Evolutionary conservation across 1,140 invertebrate genomes (phyloP).

Genomic region (Teleopsis dalmanni): DNA sequence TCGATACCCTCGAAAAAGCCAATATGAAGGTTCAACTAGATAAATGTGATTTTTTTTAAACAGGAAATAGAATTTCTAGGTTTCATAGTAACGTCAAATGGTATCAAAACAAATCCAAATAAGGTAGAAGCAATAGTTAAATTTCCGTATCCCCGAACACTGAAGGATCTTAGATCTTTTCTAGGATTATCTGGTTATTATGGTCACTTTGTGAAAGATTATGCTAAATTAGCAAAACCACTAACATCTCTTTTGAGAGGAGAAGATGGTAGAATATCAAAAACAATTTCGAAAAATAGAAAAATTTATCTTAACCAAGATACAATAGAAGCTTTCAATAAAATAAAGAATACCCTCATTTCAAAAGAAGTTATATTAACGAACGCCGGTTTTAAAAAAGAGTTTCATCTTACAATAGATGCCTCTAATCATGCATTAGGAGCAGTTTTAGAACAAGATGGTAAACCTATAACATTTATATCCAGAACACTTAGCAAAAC

Average conservation of each 20-base stretch:
- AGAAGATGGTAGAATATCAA: conserved; percentile 4
- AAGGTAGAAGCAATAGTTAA: conserved; percentile 17
- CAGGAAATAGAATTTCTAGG: conserved; percentile 15
- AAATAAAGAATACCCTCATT: conserved; percentile 36
- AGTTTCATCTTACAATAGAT: conserved; percentile 30
- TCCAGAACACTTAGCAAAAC: conserved; percentile 36
- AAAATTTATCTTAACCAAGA: conserved; percentile 2
- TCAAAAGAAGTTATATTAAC: conserved; percentile 37
- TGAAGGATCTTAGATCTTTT: conserved; percentile 12
- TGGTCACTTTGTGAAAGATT: conserved; percentile 10
- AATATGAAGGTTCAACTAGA: conserved; percentile 45
- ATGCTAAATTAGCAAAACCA: conserved; percentile 9
- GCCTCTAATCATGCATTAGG: conserved; percentile 26
- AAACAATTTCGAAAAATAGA: conserved; percentile 3
- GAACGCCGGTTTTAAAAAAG: conserved; percentile 29
- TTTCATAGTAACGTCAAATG: conserved; percentile 6
- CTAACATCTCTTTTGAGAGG: conserved; percentile 10
- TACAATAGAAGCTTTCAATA: conserved; percentile 34
- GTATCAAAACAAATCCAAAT: conserved; percentile 16
- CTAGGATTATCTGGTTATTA: conserved; percentile 9
- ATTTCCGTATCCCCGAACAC: conserved; percentile 7
- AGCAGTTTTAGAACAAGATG: conserved; percentile 21
- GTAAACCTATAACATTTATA: conserved; percentile 34
- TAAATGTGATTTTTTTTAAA: conserved; percentile 42
- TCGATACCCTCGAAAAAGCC: conserved; percentile 34